These are phyloP conservation scores for Nebria brevicollis DNA, from an alignment of 2,888 invertebrate genomes.

Conservation along the genomic window DNA sequence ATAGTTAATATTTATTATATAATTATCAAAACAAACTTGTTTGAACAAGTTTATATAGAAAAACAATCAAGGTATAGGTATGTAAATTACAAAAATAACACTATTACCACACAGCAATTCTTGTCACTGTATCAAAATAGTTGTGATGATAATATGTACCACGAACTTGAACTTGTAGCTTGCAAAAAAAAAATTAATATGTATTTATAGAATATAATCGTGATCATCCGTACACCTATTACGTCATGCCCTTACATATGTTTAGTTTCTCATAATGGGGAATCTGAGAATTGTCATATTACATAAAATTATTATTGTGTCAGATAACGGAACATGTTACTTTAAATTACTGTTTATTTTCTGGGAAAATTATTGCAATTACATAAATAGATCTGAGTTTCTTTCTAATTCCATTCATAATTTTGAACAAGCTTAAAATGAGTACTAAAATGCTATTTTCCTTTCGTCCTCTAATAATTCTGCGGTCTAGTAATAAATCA, in stretches of 20 bases:
- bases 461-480: too few species aligned
- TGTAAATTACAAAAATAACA: not conserved
- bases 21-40: not conserved
- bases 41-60: conserved; percentile 5
- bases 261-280: conserved; percentile 17
- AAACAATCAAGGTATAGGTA: conserved; percentile 19
- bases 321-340: conserved; percentile 7
- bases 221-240: conserved; percentile 31
- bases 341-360: not conserved
- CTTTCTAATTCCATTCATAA: too few species aligned
- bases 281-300: not conserved
- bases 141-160: conserved; percentile 26
- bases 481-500: too few species aligned
- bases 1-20: not conserved
- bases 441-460: too few species aligned
- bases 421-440: too few species aligned
- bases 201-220: conserved; percentile 35
- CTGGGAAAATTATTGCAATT: not conserved
- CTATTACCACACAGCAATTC: conserved; percentile 1
- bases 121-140: conserved; percentile 41
- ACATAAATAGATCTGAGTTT: too few species aligned
- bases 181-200: conserved; percentile 26
- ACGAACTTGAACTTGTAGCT: conserved; percentile 43
- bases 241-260: conserved; percentile 26
- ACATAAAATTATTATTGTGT: not conserved